Percentiles rank a stretch among this genome's conserved stretches.
Conservation (phyloP, 2,113 vertebrate genomes). For the Campylorhamphus procurvoides region DNA sequence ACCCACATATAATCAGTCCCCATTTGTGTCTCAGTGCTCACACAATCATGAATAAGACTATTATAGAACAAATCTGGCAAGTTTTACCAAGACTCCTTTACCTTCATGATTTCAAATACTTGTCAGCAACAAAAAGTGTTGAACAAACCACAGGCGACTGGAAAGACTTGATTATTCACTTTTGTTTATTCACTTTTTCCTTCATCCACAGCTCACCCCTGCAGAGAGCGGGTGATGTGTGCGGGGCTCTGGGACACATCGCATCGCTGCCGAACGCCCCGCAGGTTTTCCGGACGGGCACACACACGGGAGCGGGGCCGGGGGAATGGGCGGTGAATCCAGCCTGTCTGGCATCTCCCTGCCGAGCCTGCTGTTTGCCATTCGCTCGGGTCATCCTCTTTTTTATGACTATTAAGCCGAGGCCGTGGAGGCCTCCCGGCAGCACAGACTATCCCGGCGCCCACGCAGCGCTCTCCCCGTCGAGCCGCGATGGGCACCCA, state of each 20-base stretch:
- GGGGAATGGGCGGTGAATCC: background rate
- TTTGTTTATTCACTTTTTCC: conserved; percentile 17
- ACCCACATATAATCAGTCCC: background rate
- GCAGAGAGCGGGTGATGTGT: background rate
- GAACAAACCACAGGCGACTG: rapidly evolving
- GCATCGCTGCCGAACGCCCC: conserved; percentile 57
- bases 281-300: conserved; percentile 60
- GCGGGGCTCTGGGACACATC: background rate
- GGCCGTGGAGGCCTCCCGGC: background rate
- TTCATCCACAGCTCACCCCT: background rate
- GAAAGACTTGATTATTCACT: conserved; percentile 19
- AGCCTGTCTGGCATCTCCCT: background rate
- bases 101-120: background rate
- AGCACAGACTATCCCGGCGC: conserved; percentile 40
- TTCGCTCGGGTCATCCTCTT: conserved; percentile 14
- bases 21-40: background rate
- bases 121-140: background rate
- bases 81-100: background rate
- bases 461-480: background rate
- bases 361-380: background rate
- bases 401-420: conserved; percentile 1
- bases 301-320: conserved; percentile 49
- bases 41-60: background rate
- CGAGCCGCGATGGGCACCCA: background rate
- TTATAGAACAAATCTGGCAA: background rate